Conservation (phyloP, 2,888 invertebrate species). For the Mesorhabditis sp. region DNA sequence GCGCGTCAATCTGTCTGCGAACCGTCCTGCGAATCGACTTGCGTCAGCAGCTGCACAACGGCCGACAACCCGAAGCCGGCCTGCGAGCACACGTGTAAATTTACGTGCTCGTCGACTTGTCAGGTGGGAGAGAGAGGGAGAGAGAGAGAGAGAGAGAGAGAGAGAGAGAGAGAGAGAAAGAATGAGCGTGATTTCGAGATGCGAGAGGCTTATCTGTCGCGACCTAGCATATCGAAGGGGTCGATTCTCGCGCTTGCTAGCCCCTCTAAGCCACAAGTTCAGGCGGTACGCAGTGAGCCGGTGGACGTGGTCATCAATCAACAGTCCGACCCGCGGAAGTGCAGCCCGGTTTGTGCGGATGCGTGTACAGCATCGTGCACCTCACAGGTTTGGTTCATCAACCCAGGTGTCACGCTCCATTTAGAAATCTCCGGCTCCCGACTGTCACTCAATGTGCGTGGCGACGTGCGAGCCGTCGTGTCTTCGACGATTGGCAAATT, state of each 20-base stretch:
- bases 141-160: too few species aligned
- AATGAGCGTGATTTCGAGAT: too few species aligned
- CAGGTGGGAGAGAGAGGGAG: neutral
- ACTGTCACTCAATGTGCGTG: neutral
- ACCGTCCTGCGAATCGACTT: constrained; percentile 28
- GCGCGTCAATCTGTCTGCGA: constrained; percentile 27
- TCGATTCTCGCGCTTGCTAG: neutral
- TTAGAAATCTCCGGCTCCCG: neutral
- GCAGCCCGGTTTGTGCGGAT: neutral
- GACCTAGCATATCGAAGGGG: too few species aligned
- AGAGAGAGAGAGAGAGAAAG: too few species aligned
- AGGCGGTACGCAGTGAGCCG: neutral
- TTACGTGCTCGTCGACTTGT: constrained; percentile 30
- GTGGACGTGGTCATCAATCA: neutral
- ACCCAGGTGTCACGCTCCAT: neutral
- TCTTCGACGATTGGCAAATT: neutral
- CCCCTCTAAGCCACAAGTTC: neutral
- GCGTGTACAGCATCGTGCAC: constrained; percentile 3
- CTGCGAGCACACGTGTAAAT: constrained; percentile 27
- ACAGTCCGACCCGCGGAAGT: constrained; percentile 2
- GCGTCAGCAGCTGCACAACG: constrained; percentile 25
- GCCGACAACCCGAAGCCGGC: constrained; percentile 20
- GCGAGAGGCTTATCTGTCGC: too few species aligned
- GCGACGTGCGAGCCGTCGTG: neutral
- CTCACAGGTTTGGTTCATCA: neutral